Evolutionary conservation across 2,888 invertebrate genomes (phyloP).

Genomic region (Cephus nigrinus): DNA sequence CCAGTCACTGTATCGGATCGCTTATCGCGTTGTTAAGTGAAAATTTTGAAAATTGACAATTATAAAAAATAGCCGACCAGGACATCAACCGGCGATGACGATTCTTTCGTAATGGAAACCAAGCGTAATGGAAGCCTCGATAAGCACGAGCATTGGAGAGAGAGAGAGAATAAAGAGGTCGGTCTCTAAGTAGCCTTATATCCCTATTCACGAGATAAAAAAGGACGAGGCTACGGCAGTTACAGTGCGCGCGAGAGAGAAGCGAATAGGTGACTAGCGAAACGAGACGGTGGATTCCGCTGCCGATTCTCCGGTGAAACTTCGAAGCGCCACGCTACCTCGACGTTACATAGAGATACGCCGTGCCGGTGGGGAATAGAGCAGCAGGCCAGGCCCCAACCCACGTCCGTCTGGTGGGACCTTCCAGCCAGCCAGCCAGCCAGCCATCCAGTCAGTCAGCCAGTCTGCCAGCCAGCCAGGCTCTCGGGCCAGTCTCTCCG

Average conservation of each 20-base stretch:
- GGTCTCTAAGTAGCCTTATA: not conserved
- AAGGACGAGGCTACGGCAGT: not conserved
- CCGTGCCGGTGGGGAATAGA: not conserved
- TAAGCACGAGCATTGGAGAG: not conserved
- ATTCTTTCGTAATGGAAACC: not conserved
- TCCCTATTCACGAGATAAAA: not conserved
- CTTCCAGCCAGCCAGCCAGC: not conserved
- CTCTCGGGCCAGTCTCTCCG: slow-evolving; percentile 17
- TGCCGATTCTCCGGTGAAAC: not conserved
- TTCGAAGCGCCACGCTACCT: not conserved
- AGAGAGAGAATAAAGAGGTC: not conserved
- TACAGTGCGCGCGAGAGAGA: not conserved
- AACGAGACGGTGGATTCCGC: not conserved
- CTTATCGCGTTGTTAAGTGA: not conserved
- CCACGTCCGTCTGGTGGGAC: not conserved
- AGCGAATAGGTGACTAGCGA: not conserved
- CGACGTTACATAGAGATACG: not conserved
- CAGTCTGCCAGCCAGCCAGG: not conserved
- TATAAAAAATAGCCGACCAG: not conserved
- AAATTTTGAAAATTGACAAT: not conserved
- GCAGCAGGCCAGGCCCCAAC: not conserved
- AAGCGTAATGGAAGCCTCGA: not conserved
- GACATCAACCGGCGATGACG: not conserved
- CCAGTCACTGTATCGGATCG: not conserved
- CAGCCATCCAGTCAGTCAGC: not conserved